Conservation (phyloP, 1,140 invertebrate species). For the Sycophila sp. region DNA sequence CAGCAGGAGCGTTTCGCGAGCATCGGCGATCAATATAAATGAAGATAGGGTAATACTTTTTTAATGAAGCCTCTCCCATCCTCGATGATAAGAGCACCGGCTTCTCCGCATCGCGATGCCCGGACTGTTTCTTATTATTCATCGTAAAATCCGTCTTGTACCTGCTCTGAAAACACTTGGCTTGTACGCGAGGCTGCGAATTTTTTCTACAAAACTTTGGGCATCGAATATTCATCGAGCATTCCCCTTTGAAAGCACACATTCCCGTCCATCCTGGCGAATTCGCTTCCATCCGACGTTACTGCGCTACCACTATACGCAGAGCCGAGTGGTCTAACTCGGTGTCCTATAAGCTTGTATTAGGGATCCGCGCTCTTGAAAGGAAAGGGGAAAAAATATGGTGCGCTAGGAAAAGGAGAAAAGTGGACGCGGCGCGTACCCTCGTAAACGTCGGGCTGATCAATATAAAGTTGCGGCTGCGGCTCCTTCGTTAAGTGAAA, state of each 20-base stretch:
- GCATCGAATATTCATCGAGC: too few relatives aligned
- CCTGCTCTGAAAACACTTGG: too few relatives aligned
- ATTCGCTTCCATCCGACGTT: too few relatives aligned
- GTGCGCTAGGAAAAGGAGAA: background rate
- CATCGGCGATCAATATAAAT: background rate
- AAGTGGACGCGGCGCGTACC: too few relatives aligned
- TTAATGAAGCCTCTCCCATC: background rate
- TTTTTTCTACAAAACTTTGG: too few relatives aligned
- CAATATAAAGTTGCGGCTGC: background rate
- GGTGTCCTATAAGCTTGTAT: background rate
- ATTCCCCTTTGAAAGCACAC: too few relatives aligned
- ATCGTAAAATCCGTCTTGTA: too few relatives aligned
- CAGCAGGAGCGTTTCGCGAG: background rate
- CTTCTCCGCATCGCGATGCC: too few relatives aligned
- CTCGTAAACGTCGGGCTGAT: background rate
- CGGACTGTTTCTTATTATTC: too few relatives aligned
- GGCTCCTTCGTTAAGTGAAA: background rate
- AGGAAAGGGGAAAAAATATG: background rate
- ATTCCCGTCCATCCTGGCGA: too few relatives aligned
- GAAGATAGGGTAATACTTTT: background rate
- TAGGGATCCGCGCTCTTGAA: background rate
- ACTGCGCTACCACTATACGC: too few relatives aligned
- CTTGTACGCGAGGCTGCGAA: background rate
- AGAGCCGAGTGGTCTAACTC: too few relatives aligned
- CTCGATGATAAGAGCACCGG: background rate